Conservation (phyloP, 53 echinoderm and acorn worm genomes). For the Temnopleurus reevesii region DNA sequence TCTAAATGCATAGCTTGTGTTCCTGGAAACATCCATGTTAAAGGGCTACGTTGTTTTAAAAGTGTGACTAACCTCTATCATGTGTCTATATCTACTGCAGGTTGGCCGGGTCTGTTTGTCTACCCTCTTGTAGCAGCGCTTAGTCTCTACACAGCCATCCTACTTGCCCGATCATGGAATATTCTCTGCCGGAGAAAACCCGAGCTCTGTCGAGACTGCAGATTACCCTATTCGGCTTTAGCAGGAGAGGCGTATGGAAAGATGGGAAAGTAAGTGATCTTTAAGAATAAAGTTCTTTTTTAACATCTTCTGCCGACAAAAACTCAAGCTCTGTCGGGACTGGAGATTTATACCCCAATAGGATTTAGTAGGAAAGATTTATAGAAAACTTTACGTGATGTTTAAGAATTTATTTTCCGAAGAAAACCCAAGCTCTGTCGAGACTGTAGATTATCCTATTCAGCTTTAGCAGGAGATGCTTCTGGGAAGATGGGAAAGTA, state of each 20-base stretch:
- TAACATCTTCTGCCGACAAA: too few relatives aligned
- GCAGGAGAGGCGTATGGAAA: constrained; percentile 52
- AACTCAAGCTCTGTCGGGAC: too few relatives aligned
- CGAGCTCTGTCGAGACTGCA: constrained; percentile 34
- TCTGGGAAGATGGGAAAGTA: constrained; percentile 52
- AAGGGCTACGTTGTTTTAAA: too few relatives aligned
- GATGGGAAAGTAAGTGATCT: constrained; percentile 33
- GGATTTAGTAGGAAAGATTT: constrained; percentile 46
- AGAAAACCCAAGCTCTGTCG: constrained; percentile 38
- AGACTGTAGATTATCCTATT: constrained; percentile 50
- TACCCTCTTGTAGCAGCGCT: not conserved
- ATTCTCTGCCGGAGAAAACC: constrained; percentile 39
- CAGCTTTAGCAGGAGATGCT: constrained; percentile 53
- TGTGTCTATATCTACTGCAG: not conserved
- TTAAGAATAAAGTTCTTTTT: too few relatives aligned
- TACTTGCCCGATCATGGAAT: constrained; percentile 60
- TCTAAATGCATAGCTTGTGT: too few relatives aligned
- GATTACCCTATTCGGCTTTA: constrained; percentile 58
- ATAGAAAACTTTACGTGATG: constrained; percentile 5
- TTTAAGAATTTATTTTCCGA: constrained; percentile 35
- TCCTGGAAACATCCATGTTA: too few relatives aligned
- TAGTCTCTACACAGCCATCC: constrained; percentile 34
- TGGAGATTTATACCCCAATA: constrained; percentile 54
- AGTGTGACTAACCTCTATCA: too few relatives aligned
- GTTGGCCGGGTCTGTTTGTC: constrained; percentile 56